Conservation (phyloP, 2,888 invertebrate species). For the Automeris io region DNA sequence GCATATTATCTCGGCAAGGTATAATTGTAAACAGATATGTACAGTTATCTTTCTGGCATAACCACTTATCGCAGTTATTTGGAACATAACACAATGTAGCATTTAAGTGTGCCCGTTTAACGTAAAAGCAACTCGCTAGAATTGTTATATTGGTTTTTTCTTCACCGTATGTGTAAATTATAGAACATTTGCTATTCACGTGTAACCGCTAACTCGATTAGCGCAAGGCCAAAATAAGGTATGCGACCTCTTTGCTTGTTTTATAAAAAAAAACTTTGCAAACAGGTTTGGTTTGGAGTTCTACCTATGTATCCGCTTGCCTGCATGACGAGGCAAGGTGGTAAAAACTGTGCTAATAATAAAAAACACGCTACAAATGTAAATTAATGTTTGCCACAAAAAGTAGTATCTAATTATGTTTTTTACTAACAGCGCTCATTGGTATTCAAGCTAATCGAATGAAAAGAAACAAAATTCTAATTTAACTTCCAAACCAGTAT, state of each 20-base stretch:
- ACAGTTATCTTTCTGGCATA: conserved; percentile 26
- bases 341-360: conserved; percentile 30
- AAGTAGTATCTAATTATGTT: conserved; percentile 36
- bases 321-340: conserved; percentile 31
- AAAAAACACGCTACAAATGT: conserved; percentile 30
- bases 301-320: conserved; percentile 38
- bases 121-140: conserved; percentile 22
- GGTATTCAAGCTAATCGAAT: neutral
- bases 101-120: conserved; percentile 15
- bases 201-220: conserved; percentile 65
- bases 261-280: conserved; percentile 36
- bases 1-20: conserved; percentile 27
- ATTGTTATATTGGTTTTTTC: conserved; percentile 34
- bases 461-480: neutral
- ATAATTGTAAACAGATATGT: conserved; percentile 28
- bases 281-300: conserved; percentile 46
- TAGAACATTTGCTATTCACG: conserved; percentile 51
- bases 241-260: conserved; percentile 67
- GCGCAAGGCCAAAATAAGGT: conserved; percentile 65
- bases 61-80: conserved; percentile 32
- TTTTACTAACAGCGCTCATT: conserved; percentile 15
- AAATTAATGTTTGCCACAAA: conserved; percentile 28
- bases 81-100: conserved; percentile 21
- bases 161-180: conserved; percentile 50
- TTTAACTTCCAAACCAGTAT: neutral